phyloP scores from a whole-genome alignment of 1,140 invertebrate species.

The Neodiprion virginianus region DNA sequence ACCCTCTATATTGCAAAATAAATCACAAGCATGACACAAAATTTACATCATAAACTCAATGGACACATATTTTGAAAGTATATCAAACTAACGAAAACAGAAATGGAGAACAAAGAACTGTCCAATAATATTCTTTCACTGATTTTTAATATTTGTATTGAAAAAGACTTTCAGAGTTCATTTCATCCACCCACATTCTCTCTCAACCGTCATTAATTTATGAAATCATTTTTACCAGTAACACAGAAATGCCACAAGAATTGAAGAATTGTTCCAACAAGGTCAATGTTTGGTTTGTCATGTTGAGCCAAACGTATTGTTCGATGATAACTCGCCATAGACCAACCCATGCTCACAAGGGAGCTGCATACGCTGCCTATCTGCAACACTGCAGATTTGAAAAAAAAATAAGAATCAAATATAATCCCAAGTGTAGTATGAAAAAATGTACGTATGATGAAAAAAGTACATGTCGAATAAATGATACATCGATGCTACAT shows the following conservation, averaged over 20 bases:
- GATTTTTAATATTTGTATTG: too few relatives aligned
- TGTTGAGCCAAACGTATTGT: slow-evolving; percentile 76
- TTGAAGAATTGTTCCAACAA: slow-evolving; percentile 70
- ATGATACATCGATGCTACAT: slow-evolving; percentile 25
- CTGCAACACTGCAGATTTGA: slow-evolving; percentile 66
- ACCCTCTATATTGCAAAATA: too few relatives aligned
- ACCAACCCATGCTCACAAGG: slow-evolving; percentile 83
- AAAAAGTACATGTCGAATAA: slow-evolving; percentile 40
- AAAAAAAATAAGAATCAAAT: slow-evolving; percentile 24
- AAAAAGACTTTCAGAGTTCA: too few relatives aligned
- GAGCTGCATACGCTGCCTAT: slow-evolving; percentile 76
- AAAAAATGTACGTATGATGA: slow-evolving; percentile 24
- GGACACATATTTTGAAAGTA: too few relatives aligned
- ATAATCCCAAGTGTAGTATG: slow-evolving; percentile 12
- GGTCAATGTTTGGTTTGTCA: slow-evolving; percentile 75
- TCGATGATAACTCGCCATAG: slow-evolving; percentile 84
- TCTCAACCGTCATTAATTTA: too few relatives aligned
- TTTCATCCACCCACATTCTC: too few relatives aligned
- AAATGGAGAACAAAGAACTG: too few relatives aligned
- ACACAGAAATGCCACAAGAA: slow-evolving; percentile 83
- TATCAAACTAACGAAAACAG: too few relatives aligned
- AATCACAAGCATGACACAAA: too few relatives aligned
- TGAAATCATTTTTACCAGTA: slow-evolving; percentile 65
- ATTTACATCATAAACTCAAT: too few relatives aligned
- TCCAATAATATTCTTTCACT: too few relatives aligned